These are phyloP conservation scores for Tolmerus cingulatus DNA, from an alignment of 2,888 invertebrate genomes.

Conservation along the genomic window DNA sequence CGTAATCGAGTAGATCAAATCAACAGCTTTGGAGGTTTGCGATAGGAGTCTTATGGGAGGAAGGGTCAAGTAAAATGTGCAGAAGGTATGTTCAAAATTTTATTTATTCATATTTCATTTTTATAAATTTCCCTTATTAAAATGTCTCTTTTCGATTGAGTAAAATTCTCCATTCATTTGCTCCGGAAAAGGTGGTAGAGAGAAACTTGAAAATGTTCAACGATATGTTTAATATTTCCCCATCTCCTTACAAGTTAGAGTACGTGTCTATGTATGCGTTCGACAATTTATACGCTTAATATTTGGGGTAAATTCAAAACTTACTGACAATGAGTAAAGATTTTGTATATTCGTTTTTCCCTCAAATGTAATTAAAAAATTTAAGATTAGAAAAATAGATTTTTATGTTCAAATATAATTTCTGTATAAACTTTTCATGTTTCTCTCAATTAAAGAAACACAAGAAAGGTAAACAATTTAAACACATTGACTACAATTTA, in stretches of 20 bases:
- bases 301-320: background rate
- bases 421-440: slow-evolving; percentile 19
- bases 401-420: slow-evolving; percentile 28
- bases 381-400: slow-evolving; percentile 40
- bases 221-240: slow-evolving; percentile 38
- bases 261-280: background rate
- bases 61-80: background rate
- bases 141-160: background rate
- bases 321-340: background rate
- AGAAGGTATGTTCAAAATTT: background rate
- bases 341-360: background rate
- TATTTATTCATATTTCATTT: slow-evolving; percentile 3
- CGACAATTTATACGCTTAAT: background rate
- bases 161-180: slow-evolving; percentile 3
- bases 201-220: slow-evolving; percentile 38
- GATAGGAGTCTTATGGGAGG: background rate
- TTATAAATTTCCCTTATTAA: slow-evolving; percentile 23
- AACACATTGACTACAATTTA: background rate
- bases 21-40: too few species aligned
- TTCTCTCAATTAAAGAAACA: slow-evolving; percentile 13
- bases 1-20: too few species aligned
- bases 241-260: background rate
- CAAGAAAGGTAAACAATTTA: background rate
- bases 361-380: slow-evolving; percentile 24
- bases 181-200: slow-evolving; percentile 25